phyloP scores from a whole-genome alignment of 2,888 invertebrate species.

The Megaustenia siamemsis region DNA sequence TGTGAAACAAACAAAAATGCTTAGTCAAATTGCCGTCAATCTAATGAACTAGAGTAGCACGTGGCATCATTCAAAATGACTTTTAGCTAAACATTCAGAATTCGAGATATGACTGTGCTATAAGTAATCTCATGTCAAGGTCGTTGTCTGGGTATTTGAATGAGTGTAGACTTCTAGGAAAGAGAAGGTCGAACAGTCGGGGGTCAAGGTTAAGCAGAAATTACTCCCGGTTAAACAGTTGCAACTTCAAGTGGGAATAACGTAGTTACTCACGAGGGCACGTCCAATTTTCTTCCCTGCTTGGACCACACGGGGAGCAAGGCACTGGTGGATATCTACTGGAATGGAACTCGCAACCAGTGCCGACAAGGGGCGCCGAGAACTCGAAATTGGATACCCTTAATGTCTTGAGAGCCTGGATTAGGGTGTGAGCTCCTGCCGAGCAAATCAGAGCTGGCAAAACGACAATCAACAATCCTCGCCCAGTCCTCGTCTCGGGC shows the following conservation, averaged over 20 bases:
- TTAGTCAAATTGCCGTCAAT: no score
- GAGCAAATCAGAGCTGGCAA: slow-evolving; percentile 42
- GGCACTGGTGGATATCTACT: background rate
- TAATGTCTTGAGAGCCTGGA: slow-evolving; percentile 39
- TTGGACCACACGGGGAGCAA: slow-evolving; percentile 38
- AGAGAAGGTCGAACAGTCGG: no score
- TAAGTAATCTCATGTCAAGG: no score
- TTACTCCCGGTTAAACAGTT: background rate
- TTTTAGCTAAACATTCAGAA: no score
- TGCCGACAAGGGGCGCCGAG: slow-evolving; percentile 42
- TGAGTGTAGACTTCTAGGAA: no score
- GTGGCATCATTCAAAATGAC: no score
- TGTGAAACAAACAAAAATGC: no score
- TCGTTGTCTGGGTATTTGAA: no score
- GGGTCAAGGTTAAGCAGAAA: background rate
- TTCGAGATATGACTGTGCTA: no score
- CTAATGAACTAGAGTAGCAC: no score
- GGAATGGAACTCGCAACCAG: slow-evolving; percentile 43
- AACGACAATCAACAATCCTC: slow-evolving; percentile 22
- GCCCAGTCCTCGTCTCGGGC: background rate
- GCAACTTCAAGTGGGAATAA: background rate
- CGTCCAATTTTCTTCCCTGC: slow-evolving; percentile 21
- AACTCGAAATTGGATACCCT: slow-evolving; percentile 46
- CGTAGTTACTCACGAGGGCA: slow-evolving; percentile 14
- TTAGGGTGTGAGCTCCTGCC: slow-evolving; percentile 42